Base-by-base conservation (phyloP, 2,888 invertebrate species). In the Protophormia terraenovae region DNA sequence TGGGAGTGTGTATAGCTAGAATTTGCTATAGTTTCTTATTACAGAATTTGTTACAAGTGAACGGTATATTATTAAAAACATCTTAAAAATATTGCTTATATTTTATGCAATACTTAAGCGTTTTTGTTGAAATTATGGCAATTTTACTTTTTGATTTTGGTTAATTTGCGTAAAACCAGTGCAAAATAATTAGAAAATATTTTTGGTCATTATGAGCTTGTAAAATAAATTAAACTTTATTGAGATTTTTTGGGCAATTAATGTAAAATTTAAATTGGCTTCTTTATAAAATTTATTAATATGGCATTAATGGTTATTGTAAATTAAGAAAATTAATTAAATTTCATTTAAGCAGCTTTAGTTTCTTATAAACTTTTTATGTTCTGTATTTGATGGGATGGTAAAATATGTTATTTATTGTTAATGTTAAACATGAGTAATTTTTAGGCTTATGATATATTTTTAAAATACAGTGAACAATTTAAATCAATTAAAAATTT, bases 121-220 rank as follows among this genome's bases (percentile, higher is more conserved):
- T 45, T 82, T n/a, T n/a, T n/a, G n/a, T n/a, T 71, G 29, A 22
- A 71, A 76, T 71, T 82, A 82, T 64, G 64, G 79, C 72, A 64
- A 72, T 64, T 72, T 58, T 16, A 45, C 19, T 47, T 66, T 50
- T 45, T 38, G 2, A 72, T 55, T 64, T 73, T 66, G 32, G 64
- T 80, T 41, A 55, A 80, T 80, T 80, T 80, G 64, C 79, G 72
- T 80, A 78, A 72, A 79, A 72, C 79, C 64, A 79, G 71, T 79
- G 24, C 19, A 22, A 32, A 64, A 45, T 64, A 80, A 64, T 80
- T 80, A 80, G 62, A 3, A 5, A 14, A 78, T 16, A 41, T 24
- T n/a, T 29, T 71, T 78, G 50, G n/a, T 19, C 38, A 71, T 78
- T 71, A 78, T 71, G 3, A 29, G 38, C 50, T 29, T 50, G 62